phyloP scores from a whole-genome alignment of 2,797 vertebrate species.

The Pelochelys cantorii region DNA sequence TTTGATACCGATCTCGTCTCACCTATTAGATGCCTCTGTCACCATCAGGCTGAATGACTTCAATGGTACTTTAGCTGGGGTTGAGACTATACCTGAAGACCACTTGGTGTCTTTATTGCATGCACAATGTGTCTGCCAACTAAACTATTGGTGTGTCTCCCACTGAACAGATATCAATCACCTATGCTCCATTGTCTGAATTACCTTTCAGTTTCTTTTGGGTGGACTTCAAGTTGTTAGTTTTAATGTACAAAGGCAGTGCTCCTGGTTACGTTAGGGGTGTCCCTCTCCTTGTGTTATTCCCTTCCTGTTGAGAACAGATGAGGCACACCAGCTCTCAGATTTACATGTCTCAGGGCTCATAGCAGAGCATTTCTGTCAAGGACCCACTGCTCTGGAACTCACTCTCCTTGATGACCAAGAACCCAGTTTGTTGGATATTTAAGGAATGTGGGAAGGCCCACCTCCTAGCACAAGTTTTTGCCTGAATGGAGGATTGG shows the following conservation, averaged over 20 bases:
- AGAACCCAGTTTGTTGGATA: not conserved
- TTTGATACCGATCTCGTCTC: not conserved
- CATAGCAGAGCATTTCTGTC: not conserved
- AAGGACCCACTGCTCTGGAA: not conserved
- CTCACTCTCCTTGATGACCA: constrained; percentile 1
- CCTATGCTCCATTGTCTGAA: not conserved
- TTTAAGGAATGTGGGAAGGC: too few species aligned
- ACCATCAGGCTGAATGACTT: not conserved
- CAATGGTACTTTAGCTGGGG: not conserved
- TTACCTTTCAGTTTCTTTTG: not conserved
- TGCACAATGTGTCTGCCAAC: too few species aligned
- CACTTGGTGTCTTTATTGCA: not conserved
- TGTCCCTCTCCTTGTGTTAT: not conserved
- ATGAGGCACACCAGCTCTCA: not conserved
- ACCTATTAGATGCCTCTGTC: not conserved
- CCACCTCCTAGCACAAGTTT: not conserved
- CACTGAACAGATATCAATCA: too few species aligned
- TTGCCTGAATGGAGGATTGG: not conserved
- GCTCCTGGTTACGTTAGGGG: not conserved
- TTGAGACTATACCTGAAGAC: not conserved
- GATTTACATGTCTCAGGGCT: not conserved
- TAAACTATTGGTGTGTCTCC: too few species aligned
- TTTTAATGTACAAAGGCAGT: too few species aligned
- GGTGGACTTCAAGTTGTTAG: not conserved
- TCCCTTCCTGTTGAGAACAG: not conserved